Evolutionary conservation across 2,113 vertebrate genomes (phyloP).

Genomic region (Muntiacus muntjak): DNA sequence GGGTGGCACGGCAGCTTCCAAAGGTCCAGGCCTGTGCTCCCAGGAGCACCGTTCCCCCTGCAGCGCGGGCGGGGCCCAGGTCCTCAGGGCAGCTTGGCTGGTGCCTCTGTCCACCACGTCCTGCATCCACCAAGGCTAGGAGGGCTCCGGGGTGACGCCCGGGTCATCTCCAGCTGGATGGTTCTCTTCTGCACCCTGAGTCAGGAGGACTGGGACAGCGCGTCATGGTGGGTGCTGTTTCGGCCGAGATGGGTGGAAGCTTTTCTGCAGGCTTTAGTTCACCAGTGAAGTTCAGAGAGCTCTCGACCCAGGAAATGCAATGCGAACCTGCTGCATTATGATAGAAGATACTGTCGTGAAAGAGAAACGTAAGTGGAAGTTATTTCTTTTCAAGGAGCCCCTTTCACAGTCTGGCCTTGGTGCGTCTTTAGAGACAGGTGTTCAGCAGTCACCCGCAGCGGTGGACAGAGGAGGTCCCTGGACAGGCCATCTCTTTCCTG

Average conservation of each 20-base stretch:
- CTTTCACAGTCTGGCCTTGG: too few species aligned
- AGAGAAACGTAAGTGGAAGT: neutral
- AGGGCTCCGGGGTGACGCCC: accelerated
- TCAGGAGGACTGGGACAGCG: neutral
- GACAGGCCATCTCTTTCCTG: neutral
- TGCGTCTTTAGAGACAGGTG: accelerated
- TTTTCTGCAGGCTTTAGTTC: neutral
- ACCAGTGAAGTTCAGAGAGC: neutral
- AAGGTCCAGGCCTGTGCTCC: too few species aligned
- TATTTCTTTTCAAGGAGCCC: too few species aligned
- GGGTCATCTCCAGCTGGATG: accelerated
- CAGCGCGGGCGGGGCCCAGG: accelerated
- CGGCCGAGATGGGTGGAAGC: accelerated
- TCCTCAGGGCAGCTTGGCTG: too few species aligned
- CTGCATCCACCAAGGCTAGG: accelerated
- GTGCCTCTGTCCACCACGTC: accelerated
- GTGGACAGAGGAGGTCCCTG: accelerated
- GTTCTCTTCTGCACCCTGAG: too few species aligned
- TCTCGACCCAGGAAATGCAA: neutral
- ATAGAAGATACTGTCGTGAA: neutral
- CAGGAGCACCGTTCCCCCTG: neutral
- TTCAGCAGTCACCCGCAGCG: accelerated
- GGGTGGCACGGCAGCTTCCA: neutral
- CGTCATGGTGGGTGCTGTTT: neutral
- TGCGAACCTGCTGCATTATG: accelerated